Percentiles rank a stretch among this genome's conserved stretches.
Conservation (phyloP, 2,113 vertebrate genomes). For the Herpailurus yagouaroundi region DNA sequence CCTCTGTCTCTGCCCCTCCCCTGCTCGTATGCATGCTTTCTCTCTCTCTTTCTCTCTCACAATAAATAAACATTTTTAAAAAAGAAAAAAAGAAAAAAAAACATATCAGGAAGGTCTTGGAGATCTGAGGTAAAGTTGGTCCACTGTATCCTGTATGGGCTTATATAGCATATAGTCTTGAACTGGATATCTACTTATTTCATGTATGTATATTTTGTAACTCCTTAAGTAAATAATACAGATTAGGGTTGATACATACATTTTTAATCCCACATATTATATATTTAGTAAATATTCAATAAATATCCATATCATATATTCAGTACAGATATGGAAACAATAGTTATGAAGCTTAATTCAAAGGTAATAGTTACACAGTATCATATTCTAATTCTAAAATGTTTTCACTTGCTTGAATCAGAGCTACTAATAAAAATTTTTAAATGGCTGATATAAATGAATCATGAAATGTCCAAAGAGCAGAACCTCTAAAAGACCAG, state of each 20-base stretch:
- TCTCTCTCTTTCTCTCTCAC: too few relatives aligned
- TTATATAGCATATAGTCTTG: background rate
- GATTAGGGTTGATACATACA: background rate
- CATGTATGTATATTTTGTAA: background rate
- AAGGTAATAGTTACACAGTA: background rate
- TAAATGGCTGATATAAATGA: background rate
- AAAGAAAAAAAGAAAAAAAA: too few relatives aligned
- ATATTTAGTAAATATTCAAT: background rate
- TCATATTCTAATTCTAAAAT: constrained; percentile 23
- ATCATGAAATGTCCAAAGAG: background rate
- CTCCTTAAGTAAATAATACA: background rate
- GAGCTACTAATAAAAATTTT: background rate
- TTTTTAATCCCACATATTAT: background rate
- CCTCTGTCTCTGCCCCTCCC: too few relatives aligned
- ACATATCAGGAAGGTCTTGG: background rate
- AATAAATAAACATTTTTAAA: too few relatives aligned
- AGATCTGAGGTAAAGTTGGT: background rate
- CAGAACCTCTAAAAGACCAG: background rate
- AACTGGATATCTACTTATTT: background rate
- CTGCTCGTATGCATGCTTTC: too few relatives aligned
- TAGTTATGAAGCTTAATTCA: background rate
- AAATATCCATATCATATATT: background rate
- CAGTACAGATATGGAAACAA: background rate
- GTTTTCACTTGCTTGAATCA: background rate
- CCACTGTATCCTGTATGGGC: background rate